phyloP scores from a whole-genome alignment of 2,113 vertebrate genomes.

The Salvelinus alpinus region DNA sequence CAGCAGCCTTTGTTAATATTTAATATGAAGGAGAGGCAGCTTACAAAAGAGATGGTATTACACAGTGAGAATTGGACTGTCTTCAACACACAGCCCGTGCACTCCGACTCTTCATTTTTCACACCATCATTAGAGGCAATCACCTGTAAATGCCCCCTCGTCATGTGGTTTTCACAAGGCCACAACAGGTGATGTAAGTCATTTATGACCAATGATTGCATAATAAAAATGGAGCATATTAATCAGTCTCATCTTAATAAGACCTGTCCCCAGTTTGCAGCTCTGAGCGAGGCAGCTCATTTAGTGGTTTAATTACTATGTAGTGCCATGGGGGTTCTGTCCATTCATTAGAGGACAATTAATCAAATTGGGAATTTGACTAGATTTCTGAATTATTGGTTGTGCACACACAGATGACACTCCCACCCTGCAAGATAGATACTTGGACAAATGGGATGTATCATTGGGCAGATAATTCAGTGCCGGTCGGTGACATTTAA shows the following conservation, averaged over 20 bases:
- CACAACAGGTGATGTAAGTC: not conserved
- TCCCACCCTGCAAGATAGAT: not conserved
- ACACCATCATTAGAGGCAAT: not conserved
- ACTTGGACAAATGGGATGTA: no score
- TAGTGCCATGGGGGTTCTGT: conserved; percentile 14
- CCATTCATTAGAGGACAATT: conserved; percentile 25
- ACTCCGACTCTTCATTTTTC: no score
- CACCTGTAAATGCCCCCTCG: not conserved
- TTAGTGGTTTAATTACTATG: conserved; percentile 35
- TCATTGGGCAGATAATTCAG: no score
- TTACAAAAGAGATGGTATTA: conserved; percentile 1
- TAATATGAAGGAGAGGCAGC: not conserved
- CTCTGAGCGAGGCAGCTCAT: conserved; percentile 26
- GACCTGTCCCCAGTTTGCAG: conserved; percentile 15
- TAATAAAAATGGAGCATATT: conserved; percentile 15
- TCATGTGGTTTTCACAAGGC: not conserved
- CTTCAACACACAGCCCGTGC: no score
- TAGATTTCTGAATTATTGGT: not conserved
- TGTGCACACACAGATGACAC: not conserved
- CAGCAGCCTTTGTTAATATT: not conserved
- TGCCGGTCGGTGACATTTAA: no score
- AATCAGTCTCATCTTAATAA: conserved; percentile 22
- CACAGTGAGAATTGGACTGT: not conserved
- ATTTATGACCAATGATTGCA: conserved; percentile 15
- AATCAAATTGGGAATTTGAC: conserved; percentile 18